Evolutionary conservation across 2,113 vertebrate species (phyloP).

Genomic region (Gadus macrocephalus): DNA sequence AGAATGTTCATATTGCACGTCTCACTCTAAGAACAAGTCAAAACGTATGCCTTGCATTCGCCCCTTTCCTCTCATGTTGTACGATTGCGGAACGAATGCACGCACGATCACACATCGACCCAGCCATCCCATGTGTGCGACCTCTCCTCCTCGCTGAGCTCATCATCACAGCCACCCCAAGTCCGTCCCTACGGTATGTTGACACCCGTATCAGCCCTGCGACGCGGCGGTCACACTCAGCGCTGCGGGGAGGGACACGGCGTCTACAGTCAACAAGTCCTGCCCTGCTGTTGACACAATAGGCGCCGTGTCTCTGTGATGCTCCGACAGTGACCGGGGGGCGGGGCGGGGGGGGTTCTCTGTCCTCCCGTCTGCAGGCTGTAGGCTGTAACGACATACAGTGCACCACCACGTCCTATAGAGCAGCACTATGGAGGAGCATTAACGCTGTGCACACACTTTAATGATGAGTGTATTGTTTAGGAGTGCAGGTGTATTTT

Average conservation of each 20-base stretch:
- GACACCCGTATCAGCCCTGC: constrained; percentile 25
- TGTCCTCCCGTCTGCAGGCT: not conserved
- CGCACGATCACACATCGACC: constrained; percentile 24
- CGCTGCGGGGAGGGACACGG: constrained; percentile 15
- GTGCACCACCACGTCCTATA: no score
- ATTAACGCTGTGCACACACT: no score
- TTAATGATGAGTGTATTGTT: no score
- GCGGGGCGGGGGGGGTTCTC: not conserved
- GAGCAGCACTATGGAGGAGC: no score
- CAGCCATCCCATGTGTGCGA: no score
- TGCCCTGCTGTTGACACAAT: constrained; percentile 53
- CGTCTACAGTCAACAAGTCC: constrained; percentile 32
- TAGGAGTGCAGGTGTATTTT: no score
- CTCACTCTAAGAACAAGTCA: no score
- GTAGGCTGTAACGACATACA: not conserved
- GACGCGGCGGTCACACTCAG: not conserved
- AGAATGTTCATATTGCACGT: no score
- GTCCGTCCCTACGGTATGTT: constrained; percentile 13
- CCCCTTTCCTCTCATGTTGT: not conserved
- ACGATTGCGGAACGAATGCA: constrained; percentile 7
- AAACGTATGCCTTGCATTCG: no score
- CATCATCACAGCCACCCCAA: constrained; percentile 8
- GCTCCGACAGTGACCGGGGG: constrained; percentile 18
- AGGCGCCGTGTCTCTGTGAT: constrained; percentile 27
- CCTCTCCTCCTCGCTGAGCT: not conserved